Evolutionary conservation across 1,140 invertebrate species (phyloP).

Genomic region (Chironomus striatipennis): DNA sequence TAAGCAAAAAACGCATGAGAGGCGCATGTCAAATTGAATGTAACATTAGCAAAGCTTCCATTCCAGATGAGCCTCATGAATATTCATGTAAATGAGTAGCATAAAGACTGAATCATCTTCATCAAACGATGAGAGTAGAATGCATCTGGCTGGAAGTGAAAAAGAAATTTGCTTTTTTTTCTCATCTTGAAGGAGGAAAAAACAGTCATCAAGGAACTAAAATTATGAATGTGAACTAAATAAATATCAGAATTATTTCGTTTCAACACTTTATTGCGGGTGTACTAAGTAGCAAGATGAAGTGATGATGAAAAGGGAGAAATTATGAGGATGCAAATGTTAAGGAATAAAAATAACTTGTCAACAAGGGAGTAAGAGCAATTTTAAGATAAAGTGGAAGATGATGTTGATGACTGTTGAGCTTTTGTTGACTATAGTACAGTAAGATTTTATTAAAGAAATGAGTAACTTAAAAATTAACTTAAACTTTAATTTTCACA

Average conservation of each 20-base stretch:
- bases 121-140: background rate
- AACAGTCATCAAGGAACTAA: background rate
- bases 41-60: background rate
- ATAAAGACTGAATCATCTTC: slow-evolving; percentile 8
- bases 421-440: too few species aligned
- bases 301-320: too few species aligned
- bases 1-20: background rate
- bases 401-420: too few species aligned
- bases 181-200: background rate
- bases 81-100: slow-evolving; percentile 1
- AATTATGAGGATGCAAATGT: too few species aligned
- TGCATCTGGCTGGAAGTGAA: background rate
- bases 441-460: too few species aligned
- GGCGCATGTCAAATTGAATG: background rate
- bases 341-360: too few species aligned
- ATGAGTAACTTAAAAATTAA: too few species aligned
- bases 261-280: background rate
- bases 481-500: too few species aligned
- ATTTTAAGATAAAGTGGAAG: too few species aligned
- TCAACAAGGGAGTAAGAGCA: too few species aligned
- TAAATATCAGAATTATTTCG: background rate
- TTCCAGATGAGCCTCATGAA: slow-evolving; percentile 7
- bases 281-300: too few species aligned
- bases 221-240: too few species aligned
- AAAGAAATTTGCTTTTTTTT: background rate